Conservation (phyloP, 2,113 vertebrate species). For the Psettodes erumei region DNA sequence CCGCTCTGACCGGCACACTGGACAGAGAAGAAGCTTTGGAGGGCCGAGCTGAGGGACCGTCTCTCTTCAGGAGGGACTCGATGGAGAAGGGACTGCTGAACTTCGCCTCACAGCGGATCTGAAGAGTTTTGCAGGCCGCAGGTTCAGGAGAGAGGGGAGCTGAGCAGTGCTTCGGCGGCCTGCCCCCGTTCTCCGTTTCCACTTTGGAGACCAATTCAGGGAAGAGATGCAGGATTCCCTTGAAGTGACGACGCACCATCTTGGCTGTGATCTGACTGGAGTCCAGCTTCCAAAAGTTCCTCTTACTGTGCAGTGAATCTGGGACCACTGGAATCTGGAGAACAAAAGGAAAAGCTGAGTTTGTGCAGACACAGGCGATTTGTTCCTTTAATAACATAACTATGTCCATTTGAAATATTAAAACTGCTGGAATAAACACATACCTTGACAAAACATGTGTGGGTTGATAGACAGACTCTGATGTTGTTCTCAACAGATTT, state of each 20-base stretch:
- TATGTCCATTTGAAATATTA: too few relatives aligned
- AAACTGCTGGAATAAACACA: neutral
- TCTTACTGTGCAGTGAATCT: conserved; percentile 56
- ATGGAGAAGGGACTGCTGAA: conserved; percentile 79
- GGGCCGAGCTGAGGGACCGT: neutral
- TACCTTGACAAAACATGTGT: conserved; percentile 80
- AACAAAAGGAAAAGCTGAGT: neutral
- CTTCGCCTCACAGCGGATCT: conserved; percentile 48
- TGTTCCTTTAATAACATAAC: too few relatives aligned
- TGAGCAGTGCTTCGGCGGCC: neutral
- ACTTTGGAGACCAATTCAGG: conserved; percentile 57
- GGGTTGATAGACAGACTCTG: conserved; percentile 76
- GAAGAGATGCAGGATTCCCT: conserved; percentile 66
- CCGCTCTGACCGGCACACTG: conserved; percentile 11
- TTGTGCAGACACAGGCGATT: neutral
- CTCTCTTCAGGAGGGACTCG: conserved; percentile 76
- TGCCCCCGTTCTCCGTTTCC: neutral
- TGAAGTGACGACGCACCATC: conserved; percentile 78
- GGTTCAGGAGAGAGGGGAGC: conserved; percentile 7
- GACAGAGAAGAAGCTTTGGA: conserved; percentile 35
- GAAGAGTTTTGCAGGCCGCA: neutral
- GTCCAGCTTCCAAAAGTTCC: conserved; percentile 78
- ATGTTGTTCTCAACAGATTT: conserved; percentile 70
- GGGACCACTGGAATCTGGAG: conserved; percentile 70
- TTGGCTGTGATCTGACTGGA: conserved; percentile 59